These are phyloP conservation scores for Eledona agricola DNA, from an alignment of 2,888 invertebrate genomes.

Conservation along the genomic window DNA sequence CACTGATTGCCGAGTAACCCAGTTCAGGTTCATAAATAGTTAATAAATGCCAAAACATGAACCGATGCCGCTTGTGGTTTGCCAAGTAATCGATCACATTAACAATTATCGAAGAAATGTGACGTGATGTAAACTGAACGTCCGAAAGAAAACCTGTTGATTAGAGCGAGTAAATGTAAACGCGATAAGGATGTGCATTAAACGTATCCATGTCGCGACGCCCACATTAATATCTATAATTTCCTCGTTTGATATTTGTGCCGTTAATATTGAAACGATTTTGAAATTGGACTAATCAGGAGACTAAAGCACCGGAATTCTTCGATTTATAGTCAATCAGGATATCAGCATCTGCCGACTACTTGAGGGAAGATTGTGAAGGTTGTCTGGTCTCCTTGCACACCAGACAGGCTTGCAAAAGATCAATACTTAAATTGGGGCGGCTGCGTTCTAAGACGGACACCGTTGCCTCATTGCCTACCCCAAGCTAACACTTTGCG, in stretches of 20 bases:
- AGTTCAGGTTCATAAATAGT: no score
- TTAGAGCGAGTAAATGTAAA: constrained; percentile 2
- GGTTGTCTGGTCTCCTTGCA: constrained; percentile 37
- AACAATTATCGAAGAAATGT: no score
- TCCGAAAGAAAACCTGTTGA: no score
- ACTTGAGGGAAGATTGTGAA: constrained; percentile 26
- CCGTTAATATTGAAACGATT: constrained; percentile 3
- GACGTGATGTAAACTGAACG: no score
- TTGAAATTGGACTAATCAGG: neutral
- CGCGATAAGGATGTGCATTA: constrained; percentile 7
- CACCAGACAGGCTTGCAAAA: constrained; percentile 30
- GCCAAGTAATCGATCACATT: no score
- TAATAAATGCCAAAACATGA: no score
- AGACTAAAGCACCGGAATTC: constrained; percentile 7
- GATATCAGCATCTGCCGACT: constrained; percentile 9
- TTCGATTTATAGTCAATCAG: constrained; percentile 13
- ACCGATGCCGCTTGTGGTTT: no score
- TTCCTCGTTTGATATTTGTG: constrained; percentile 3
- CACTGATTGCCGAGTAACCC: no score
- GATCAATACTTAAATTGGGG: constrained; percentile 34
- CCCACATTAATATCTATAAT: constrained; percentile 1
- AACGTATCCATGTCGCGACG: constrained; percentile 3
- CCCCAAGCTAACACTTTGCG: constrained; percentile 19
- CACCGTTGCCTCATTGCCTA: constrained; percentile 29
- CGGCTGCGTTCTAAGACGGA: constrained; percentile 37